A percentile compares a stretch with the other conserved stretches of the same genome.
These are phyloP conservation scores for Gobionotothen gibberifrons DNA, from an alignment of 2,797 vertebrate species.

Conservation along the genomic window DNA sequence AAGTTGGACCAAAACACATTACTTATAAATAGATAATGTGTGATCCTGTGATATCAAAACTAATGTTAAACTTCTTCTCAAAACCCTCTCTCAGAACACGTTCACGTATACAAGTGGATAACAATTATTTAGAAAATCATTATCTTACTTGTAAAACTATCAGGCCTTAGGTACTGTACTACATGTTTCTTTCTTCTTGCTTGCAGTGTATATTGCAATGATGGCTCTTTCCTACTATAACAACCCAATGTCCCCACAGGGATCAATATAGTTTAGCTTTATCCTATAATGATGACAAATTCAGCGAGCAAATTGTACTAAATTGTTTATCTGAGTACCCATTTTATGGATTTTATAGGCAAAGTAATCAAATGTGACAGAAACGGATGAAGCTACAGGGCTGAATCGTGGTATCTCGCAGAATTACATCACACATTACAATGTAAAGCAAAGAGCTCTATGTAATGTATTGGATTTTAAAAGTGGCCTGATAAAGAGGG, in stretches of 20 bases:
- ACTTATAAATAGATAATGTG: too few relatives aligned
- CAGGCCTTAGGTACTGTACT: conserved; percentile 1
- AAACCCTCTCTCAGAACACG: neutral
- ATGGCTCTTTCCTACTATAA: conserved; percentile 33
- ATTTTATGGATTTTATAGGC: conserved; percentile 49
- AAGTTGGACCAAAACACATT: too few relatives aligned
- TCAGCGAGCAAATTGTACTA: conserved; percentile 40
- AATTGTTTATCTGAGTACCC: conserved; percentile 48
- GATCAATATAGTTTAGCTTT: conserved; percentile 50
- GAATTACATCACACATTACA: conserved; percentile 26
- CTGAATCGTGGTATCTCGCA: conserved; percentile 8
- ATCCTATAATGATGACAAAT: conserved; percentile 51
- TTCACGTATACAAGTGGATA: conserved; percentile 4
- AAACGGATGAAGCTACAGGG: conserved; percentile 39
- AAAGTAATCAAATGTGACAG: conserved; percentile 58
- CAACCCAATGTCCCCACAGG: conserved; percentile 40
- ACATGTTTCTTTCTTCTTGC: conserved; percentile 20
- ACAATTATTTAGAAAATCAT: conserved; percentile 16
- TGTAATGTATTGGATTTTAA: conserved; percentile 34
- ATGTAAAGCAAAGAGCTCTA: conserved; percentile 13
- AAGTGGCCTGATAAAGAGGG: conserved; percentile 16
- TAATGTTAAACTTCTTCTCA: neutral
- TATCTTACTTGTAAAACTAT: conserved; percentile 4
- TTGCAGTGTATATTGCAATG: conserved; percentile 19
- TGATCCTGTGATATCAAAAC: too few relatives aligned